Conservation (phyloP, 2,113 vertebrate species). For the Vidua chalybeata region DNA sequence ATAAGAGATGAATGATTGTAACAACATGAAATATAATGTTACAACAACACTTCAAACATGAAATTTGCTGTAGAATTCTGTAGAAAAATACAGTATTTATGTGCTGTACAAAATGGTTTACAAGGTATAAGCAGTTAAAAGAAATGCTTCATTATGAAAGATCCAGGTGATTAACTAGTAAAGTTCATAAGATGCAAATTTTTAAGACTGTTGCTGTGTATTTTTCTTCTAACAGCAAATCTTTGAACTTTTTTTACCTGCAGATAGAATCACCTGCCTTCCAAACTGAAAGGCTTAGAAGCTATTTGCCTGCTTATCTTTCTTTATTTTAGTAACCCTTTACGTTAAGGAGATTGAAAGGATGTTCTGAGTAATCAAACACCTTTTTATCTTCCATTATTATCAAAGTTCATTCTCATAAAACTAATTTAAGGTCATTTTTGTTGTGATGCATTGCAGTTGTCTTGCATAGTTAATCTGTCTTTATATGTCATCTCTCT, state of each 20-base stretch:
- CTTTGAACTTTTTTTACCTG: background rate
- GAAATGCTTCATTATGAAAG: background rate
- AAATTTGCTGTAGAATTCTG: background rate
- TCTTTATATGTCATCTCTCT: background rate
- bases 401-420: conserved; percentile 15
- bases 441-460: background rate
- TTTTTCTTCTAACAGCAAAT: background rate
- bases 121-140: background rate
- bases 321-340: background rate
- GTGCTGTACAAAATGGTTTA: background rate
- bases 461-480: background rate
- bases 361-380: background rate
- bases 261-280: background rate
- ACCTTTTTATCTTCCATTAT: background rate
- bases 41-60: background rate
- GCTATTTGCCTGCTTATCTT: background rate
- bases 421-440: background rate
- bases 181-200: background rate
- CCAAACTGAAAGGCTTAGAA: background rate
- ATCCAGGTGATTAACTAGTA: background rate
- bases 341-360: background rate
- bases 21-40: background rate
- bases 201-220: background rate
- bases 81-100: background rate
- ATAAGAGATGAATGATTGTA: background rate